Base-by-base conservation (phyloP, 1,140 invertebrate genomes). In the Amphibalanus amphitrite region DNA sequence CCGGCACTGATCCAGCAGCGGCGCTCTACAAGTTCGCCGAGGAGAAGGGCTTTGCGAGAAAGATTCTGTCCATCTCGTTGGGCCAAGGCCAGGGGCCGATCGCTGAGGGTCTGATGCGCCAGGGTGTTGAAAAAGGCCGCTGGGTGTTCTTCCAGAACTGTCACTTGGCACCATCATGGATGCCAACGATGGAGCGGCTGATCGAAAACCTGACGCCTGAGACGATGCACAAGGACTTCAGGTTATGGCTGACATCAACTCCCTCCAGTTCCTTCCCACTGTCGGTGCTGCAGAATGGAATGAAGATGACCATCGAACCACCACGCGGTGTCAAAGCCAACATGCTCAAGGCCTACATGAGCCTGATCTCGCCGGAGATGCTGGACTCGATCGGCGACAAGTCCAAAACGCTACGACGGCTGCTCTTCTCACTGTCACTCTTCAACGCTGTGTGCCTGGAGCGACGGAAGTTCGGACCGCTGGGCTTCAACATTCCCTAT, bases 61-160 rank as follows among this genome's bases (percentile, higher is more conserved):
- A 86, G 70, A 87, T 96, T 70, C 90, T 89, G 77, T 91, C 91
- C 0, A 79, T 97, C 29, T 97, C 93, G 0, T 80, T 97, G 69
- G 95, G 95, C 15, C 93, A 97, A 86, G 93, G 93, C 10, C 95
- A 84, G 89, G 71, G 92, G 86, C 40, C 93, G 8, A 81, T 95
- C 76, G 94, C 93, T 23, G 84, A 93, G 70, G 87, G 87, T 80
- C 83, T 95, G 81, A 93, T 97, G 69, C 88, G 92, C 69, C 88
- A 92, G 74, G 93, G 89, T 0, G 82, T 89, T 0, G 88, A 87
- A 75, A 85, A 84, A 72, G 92, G 92, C 28, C 87, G 87, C 69
- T 97, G 95, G 95, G 90, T 97, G 0, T 85, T 95, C 33, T 80
- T 97, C n/a, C 94, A 97, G 81, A 97, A 97, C 80, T 97, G 94